Evolutionary conservation across 2,113 vertebrate genomes (phyloP).

Genomic region (Eudorcas thomsonii): DNA sequence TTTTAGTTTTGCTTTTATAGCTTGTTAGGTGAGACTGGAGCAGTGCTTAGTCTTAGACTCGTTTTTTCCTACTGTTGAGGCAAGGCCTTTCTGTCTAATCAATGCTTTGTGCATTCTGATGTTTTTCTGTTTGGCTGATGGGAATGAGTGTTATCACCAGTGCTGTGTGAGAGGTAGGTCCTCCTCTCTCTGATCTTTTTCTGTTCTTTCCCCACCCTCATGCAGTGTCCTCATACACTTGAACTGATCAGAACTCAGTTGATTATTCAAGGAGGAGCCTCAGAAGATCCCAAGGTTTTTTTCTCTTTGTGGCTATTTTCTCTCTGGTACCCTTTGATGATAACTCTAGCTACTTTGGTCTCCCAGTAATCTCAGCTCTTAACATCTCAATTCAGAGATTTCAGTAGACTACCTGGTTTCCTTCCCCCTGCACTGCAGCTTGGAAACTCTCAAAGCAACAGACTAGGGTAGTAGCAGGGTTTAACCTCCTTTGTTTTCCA

Average conservation of each 20-base stretch:
- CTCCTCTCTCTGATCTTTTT: background rate
- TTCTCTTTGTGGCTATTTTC: background rate
- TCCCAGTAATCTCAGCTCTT: background rate
- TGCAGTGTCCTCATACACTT: background rate
- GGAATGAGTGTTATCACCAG: background rate
- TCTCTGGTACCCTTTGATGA: background rate
- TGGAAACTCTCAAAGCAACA: background rate
- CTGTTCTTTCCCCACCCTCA: background rate
- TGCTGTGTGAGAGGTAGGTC: background rate
- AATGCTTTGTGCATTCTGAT: background rate
- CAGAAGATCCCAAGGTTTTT: background rate
- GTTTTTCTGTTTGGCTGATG: background rate
- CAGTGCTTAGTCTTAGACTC: background rate
- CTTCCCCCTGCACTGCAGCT: background rate
- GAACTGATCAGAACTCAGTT: background rate
- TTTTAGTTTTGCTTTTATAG: background rate
- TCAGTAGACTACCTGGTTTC: background rate
- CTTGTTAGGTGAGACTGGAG: background rate
- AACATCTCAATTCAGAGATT: background rate
- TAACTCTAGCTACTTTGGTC: background rate
- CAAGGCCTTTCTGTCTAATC: background rate
- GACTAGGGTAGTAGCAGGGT: background rate
- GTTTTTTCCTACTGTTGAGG: background rate
- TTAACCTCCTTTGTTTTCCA: background rate
- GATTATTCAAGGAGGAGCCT: background rate